Percentiles rank a stretch among this genome's conserved stretches.
Evolutionary conservation across 2,113 vertebrate genomes (phyloP).

Genomic region (Sinocyclocheilus rhinocerous): DNA sequence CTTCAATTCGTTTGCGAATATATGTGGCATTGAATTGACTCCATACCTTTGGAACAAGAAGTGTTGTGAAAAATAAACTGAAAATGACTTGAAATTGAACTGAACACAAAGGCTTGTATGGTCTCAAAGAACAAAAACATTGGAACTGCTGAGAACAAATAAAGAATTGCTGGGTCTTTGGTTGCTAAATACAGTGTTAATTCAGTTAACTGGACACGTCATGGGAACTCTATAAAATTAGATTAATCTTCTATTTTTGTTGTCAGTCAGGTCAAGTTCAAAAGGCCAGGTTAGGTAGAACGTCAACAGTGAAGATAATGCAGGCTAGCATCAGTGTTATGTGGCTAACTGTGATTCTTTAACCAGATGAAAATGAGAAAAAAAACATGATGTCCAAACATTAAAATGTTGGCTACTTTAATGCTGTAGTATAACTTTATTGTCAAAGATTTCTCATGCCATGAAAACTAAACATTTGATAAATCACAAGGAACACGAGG

Average conservation of each 20-base stretch:
- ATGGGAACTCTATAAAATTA: neutral
- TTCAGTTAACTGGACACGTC: neutral
- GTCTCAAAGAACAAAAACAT: neutral
- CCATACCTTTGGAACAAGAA: neutral
- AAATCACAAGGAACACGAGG: neutral
- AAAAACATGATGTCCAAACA: neutral
- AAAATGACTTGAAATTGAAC: neutral
- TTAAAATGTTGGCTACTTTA: neutral
- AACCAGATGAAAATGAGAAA: neutral
- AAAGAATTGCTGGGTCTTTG: neutral
- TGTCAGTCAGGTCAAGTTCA: neutral
- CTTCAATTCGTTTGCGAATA: too few species aligned
- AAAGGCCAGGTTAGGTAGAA: neutral
- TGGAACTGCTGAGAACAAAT: neutral
- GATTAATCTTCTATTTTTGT: constrained; percentile 6
- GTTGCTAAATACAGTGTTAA: constrained; percentile 1
- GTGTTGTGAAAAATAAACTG: neutral
- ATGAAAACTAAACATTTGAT: neutral
- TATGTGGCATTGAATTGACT: too few species aligned
- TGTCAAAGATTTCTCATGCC: neutral
- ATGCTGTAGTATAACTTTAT: neutral
- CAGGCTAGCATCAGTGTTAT: neutral
- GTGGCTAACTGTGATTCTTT: neutral
- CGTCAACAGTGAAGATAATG: neutral
- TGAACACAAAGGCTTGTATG: neutral